These are phyloP conservation scores for Zaprionus kolodkinae DNA, from an alignment of 1,140 invertebrate species.

Conservation along the genomic window DNA sequence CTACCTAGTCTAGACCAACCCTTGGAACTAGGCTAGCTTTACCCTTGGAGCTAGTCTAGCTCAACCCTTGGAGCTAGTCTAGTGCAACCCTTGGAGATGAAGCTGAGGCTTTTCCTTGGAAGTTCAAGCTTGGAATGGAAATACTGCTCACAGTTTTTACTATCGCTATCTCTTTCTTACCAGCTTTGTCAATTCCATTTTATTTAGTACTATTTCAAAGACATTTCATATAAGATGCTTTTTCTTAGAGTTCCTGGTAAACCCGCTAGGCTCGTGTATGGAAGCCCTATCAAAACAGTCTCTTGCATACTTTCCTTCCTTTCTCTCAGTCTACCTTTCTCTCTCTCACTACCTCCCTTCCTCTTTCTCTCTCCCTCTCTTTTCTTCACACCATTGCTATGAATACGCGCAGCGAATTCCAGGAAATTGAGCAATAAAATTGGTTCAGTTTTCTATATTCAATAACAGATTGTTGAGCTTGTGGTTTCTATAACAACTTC, in stretches of 20 bases:
- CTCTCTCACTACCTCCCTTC: neutral
- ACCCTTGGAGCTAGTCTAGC: too few relatives aligned
- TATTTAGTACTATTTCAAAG: neutral
- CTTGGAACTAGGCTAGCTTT: neutral
- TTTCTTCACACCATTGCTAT: neutral
- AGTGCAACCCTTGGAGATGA: too few relatives aligned
- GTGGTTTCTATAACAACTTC: slow-evolving; percentile 18
- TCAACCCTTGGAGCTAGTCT: too few relatives aligned
- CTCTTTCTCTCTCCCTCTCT: neutral
- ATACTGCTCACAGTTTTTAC: too few relatives aligned
- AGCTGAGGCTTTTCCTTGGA: too few relatives aligned
- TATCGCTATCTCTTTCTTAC: too few relatives aligned
- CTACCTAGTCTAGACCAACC: too few relatives aligned
- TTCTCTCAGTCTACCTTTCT: too few relatives aligned
- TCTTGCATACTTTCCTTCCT: too few relatives aligned
- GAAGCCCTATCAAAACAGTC: neutral
- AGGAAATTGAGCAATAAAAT: neutral
- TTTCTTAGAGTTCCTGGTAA: neutral
- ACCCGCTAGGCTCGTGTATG: neutral
- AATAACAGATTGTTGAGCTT: slow-evolving; percentile 18
- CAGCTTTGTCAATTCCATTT: neutral
- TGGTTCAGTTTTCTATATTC: neutral
- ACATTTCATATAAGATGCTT: neutral
- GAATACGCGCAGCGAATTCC: neutral
- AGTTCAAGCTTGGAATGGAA: too few relatives aligned